Evolutionary conservation across 1,140 invertebrate species (phyloP).

Genomic region (Nephila pilipes): DNA sequence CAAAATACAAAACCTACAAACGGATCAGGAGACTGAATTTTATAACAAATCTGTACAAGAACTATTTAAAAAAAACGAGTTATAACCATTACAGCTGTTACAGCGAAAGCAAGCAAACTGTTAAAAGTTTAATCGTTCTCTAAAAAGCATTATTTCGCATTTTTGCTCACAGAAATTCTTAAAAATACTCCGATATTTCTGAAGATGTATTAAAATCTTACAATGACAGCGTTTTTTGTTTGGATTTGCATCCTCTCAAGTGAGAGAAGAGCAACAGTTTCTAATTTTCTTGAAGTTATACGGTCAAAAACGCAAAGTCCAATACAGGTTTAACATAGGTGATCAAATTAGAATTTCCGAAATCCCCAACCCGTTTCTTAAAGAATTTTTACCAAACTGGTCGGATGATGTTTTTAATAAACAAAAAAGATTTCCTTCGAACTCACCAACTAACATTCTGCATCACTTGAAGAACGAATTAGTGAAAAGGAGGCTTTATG

Average conservation of each 20-base stretch:
- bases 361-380: neutral
- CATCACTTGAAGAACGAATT: slow-evolving; percentile 40
- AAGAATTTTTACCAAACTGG: slow-evolving; percentile 41
- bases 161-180: slow-evolving; percentile 75
- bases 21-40: slow-evolving; percentile 7
- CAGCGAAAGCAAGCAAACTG: slow-evolving; percentile 74
- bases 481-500: slow-evolving; percentile 72
- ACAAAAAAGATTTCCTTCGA: slow-evolving; percentile 26
- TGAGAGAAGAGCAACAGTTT: neutral
- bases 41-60: neutral
- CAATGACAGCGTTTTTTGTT: slow-evolving; percentile 64
- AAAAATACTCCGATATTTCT: slow-evolving; percentile 73
- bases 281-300: slow-evolving; percentile 29
- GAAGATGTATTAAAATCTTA: slow-evolving; percentile 61
- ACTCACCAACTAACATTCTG: slow-evolving; percentile 56
- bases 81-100: slow-evolving; percentile 35
- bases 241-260: neutral
- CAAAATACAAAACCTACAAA: neutral
- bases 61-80: neutral
- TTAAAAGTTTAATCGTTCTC: slow-evolving; percentile 76
- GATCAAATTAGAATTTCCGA: slow-evolving; percentile 60
- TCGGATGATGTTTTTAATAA: slow-evolving; percentile 14
- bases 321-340: neutral
- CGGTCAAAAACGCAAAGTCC: neutral
- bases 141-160: slow-evolving; percentile 76